These are phyloP conservation scores for Corvus hawaiiensis DNA, from an alignment of 2,113 vertebrate genomes.

Conservation along the genomic window DNA sequence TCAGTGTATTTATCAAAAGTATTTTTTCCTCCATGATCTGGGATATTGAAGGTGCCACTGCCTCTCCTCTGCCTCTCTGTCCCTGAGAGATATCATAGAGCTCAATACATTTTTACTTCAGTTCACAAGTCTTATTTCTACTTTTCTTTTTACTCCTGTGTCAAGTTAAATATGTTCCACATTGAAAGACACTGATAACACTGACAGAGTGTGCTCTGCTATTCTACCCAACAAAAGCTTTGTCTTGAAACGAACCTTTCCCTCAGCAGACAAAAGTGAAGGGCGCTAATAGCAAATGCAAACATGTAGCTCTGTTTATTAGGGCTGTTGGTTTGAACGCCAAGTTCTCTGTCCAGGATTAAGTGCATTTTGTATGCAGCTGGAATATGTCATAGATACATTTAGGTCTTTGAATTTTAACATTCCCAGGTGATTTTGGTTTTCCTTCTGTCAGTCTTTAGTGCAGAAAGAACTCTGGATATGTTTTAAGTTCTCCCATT, in stretches of 20 bases:
- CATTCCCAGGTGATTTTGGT: constrained; percentile 43
- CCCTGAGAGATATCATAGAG: neutral
- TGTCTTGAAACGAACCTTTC: constrained; percentile 21
- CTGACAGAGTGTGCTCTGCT: constrained; percentile 45
- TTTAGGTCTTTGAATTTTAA: constrained; percentile 42
- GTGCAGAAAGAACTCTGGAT: neutral
- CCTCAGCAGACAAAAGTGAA: constrained; percentile 13
- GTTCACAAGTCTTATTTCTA: constrained; percentile 8
- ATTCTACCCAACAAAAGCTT: constrained; percentile 7
- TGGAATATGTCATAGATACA: constrained; percentile 56
- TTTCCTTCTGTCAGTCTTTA: neutral
- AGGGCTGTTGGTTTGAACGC: constrained; percentile 23
- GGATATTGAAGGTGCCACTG: neutral
- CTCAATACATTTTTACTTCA: neutral
- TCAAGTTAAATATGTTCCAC: constrained; percentile 57
- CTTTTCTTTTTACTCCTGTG: neutral
- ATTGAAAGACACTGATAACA: constrained; percentile 57
- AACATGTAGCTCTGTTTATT: constrained; percentile 25
- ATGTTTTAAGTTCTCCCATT: neutral
- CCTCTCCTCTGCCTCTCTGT: neutral
- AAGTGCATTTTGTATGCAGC: constrained; percentile 52
- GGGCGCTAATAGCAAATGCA: constrained; percentile 24
- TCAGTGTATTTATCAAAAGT: neutral
- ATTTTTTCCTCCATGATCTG: neutral
- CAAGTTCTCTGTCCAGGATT: constrained; percentile 23